A percentile compares a stretch with the other conserved stretches of the same genome.
phyloP scores from a whole-genome alignment of 2,888 invertebrate species.

The Acheta domesticus region DNA sequence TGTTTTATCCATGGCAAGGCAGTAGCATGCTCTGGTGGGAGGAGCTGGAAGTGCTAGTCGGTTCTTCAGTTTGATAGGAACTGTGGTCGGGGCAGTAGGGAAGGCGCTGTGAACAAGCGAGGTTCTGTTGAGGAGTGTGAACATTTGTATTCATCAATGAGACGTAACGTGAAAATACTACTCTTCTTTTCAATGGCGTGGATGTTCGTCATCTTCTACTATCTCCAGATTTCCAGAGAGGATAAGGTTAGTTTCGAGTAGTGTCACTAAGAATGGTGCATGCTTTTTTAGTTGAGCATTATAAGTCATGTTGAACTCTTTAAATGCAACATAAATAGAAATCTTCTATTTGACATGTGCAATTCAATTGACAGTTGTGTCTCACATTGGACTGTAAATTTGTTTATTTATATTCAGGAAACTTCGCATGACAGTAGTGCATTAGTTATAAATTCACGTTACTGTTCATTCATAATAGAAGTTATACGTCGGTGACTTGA shows the following conservation, averaged over 20 bases:
- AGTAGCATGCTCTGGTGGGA: slow-evolving; percentile 22
- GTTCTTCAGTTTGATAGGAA: slow-evolving; percentile 33
- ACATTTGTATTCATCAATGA: slow-evolving; percentile 46
- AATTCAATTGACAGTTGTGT: not conserved
- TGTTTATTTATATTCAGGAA: not conserved
- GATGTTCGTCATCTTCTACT: slow-evolving; percentile 63
- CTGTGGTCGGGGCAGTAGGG: slow-evolving; percentile 26
- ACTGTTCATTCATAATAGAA: not conserved
- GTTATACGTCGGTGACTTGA: not conserved
- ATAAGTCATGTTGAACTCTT: slow-evolving; percentile 19
- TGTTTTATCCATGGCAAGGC: not conserved
- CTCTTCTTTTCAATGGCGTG: slow-evolving; percentile 59
- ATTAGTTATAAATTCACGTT: not conserved
- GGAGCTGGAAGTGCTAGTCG: not conserved
- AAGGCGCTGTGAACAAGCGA: slow-evolving; percentile 22
- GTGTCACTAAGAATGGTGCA: not conserved
- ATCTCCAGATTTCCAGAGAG: slow-evolving; percentile 56
- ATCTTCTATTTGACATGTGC: not conserved
- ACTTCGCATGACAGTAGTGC: not conserved
- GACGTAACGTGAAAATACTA: slow-evolving; percentile 61
- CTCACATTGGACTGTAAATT: not conserved
- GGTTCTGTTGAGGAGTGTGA: slow-evolving; percentile 27
- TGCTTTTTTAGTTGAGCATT: not conserved
- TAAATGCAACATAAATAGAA: slow-evolving; percentile 18
- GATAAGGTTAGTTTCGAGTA: slow-evolving; percentile 50